Evolutionary conservation across 2,888 invertebrate genomes (phyloP), one percentile per base, ranked within the genome.

Genomic region (Ommatoiulus sabulosus): DNA sequence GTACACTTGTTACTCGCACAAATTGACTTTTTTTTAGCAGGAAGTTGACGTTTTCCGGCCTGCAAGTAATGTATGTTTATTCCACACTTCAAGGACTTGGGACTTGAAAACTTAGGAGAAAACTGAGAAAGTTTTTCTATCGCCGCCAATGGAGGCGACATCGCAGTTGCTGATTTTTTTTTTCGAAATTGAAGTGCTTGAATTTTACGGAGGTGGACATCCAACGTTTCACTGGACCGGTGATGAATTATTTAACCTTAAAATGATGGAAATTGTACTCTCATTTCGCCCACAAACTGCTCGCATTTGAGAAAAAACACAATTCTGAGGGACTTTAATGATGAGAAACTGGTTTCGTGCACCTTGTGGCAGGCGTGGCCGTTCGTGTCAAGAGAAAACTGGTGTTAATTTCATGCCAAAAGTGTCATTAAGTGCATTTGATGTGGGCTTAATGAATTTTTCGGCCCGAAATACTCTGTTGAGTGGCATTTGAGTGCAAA

Each of bases 371-470:
- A n/a, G 57, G 57, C 57, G 57, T 63, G 57, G 57, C n/a, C n/a
- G 57, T 63, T n/a, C 57, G n/a, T 63, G n/a, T 1, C 57, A 17
- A 63, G n/a, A 17, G 57, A 63, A 63, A 63, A n/a, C 57, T n/a
- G 57, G 57, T n/a, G 57, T 63, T 63, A 63, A 63, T 63, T 63
- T 63, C 57, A 5, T 15, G 57, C 12, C 57, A 63, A 63, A 63
- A n/a, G n/a, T 3, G 6, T 63, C 3, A 7, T 63, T 63, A 15
- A n/a, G 57, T 17, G 57, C 17, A 63, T 63, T 63, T 63, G n/a
- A 63, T 63, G 57, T 63, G 57, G 57, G 57, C 57, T 63, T 63
- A 63, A 63, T 63, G 57, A 63, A 63, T 63, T 63, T 63, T 63
- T n/a, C 17, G n/a, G 0, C 17, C n/a, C 57, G 15, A 63, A 63